Percentiles rank a stretch among this genome's conserved stretches.
These are phyloP conservation scores for Chascanopsetta lugubris DNA, from an alignment of 2,113 vertebrate species.

Conservation along the genomic window DNA sequence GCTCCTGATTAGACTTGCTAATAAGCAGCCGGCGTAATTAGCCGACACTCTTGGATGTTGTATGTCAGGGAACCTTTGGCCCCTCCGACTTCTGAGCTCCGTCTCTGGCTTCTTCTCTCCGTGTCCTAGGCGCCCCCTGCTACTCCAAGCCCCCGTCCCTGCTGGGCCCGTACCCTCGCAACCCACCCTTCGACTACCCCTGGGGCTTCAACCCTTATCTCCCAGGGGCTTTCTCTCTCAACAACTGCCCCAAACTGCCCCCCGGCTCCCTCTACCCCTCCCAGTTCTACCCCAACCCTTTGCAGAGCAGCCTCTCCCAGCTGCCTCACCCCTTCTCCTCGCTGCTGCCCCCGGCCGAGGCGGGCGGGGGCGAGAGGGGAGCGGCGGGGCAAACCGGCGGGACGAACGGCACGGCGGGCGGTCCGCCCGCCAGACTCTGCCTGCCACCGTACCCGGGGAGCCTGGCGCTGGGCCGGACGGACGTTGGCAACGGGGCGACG, in stretches of 20 bases:
- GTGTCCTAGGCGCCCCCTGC: conserved; percentile 81
- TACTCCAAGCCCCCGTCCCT: conserved; percentile 90
- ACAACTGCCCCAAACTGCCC: conserved; percentile 88
- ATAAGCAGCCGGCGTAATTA: conserved; percentile 71
- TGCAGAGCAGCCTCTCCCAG: conserved; percentile 85
- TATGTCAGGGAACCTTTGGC: conserved; percentile 74
- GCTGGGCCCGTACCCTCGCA: conserved; percentile 87
- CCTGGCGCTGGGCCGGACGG: conserved; percentile 76
- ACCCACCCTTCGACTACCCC: conserved; percentile 87
- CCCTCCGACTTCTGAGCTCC: conserved; percentile 62
- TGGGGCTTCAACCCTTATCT: conserved; percentile 93
- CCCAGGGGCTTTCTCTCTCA: conserved; percentile 87
- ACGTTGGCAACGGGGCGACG: conserved; percentile 68
- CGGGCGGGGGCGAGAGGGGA: conserved; percentile 71
- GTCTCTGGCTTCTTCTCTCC: conserved; percentile 61
- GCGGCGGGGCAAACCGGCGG: conserved; percentile 72
- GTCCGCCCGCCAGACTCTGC: conserved; percentile 72
- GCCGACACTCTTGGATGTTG: conserved; percentile 73
- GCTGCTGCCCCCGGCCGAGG: conserved; percentile 76
- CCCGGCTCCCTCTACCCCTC: conserved; percentile 89
- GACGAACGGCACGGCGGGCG: conserved; percentile 74
- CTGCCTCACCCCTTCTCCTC: conserved; percentile 86
- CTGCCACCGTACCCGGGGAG: conserved; percentile 72
- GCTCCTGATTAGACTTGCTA: conserved; percentile 76
- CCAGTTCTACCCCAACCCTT: conserved; percentile 89